These are phyloP conservation scores for Eospalax fontanierii DNA, from an alignment of 2,797 vertebrate genomes.

Conservation along the genomic window DNA sequence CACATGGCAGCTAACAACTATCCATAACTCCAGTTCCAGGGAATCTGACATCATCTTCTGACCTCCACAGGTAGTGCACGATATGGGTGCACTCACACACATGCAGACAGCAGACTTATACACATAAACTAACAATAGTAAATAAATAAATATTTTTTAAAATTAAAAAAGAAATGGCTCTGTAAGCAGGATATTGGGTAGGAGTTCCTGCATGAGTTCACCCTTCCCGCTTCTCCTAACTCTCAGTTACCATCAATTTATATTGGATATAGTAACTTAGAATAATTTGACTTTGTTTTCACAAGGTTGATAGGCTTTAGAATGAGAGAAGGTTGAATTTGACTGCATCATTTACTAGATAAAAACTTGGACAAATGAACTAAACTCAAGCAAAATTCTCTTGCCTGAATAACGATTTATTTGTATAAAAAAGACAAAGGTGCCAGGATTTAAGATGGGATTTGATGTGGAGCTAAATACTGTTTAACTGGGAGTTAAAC, in stretches of 20 bases:
- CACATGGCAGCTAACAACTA: too few relatives aligned
- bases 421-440: neutral
- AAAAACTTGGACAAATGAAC: neutral
- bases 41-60: too few relatives aligned
- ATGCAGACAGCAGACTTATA: too few relatives aligned
- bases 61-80: too few relatives aligned
- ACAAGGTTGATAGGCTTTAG: neutral
- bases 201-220: neutral
- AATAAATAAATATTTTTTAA: too few relatives aligned
- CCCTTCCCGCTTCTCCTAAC: neutral
- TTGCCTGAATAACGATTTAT: slow-evolving; percentile 15
- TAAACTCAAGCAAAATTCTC: neutral
- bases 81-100: too few relatives aligned
- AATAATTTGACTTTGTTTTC: neutral
- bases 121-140: too few relatives aligned
- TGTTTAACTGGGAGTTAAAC: too few relatives aligned
- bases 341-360: neutral
- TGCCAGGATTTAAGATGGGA: neutral
- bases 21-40: too few relatives aligned
- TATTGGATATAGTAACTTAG: neutral
- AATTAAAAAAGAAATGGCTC: too few relatives aligned
- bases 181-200: neutral
- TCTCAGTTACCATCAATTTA: neutral
- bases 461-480: neutral
- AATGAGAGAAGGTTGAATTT: neutral